Evolutionary conservation across 2,797 vertebrate species (phyloP).

Genomic region (Phrynocephalus vlangalii): DNA sequence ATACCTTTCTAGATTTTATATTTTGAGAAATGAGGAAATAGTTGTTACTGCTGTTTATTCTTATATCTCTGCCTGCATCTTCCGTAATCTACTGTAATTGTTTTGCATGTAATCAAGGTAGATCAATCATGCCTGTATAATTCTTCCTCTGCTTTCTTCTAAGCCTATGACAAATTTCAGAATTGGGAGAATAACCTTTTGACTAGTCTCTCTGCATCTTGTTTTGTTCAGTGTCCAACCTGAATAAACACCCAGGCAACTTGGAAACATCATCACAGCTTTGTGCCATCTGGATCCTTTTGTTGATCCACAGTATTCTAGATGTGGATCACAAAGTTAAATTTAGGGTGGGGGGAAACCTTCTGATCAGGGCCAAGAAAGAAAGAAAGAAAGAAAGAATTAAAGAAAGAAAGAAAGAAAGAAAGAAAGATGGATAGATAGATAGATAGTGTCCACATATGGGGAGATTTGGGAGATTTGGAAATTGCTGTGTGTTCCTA

Average conservation of each 20-base stretch:
- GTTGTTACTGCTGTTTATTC: not conserved
- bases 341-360: not conserved
- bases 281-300: not conserved
- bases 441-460: not conserved
- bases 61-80: not conserved
- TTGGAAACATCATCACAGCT: not conserved
- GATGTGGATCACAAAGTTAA: not conserved
- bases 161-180: not conserved
- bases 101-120: not conserved
- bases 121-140: not conserved
- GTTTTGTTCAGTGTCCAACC: not conserved
- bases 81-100: not conserved
- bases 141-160: not conserved
- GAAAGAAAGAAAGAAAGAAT: too few relatives aligned
- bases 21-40: not conserved
- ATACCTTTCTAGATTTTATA: not conserved
- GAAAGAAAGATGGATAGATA: too few relatives aligned
- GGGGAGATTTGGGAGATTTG: not conserved
- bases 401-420: too few relatives aligned
- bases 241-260: not conserved
- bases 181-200: not conserved
- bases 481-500: not conserved
- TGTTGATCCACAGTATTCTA: not conserved
- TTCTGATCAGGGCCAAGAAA: not conserved
- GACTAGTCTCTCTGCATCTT: not conserved